Evolutionary conservation across 30 jellyfish, hydroid and myxozoan species (phyloP), one percentile per base, ranked within the genome.

Genomic region (Sanderia malayensis): DNA sequence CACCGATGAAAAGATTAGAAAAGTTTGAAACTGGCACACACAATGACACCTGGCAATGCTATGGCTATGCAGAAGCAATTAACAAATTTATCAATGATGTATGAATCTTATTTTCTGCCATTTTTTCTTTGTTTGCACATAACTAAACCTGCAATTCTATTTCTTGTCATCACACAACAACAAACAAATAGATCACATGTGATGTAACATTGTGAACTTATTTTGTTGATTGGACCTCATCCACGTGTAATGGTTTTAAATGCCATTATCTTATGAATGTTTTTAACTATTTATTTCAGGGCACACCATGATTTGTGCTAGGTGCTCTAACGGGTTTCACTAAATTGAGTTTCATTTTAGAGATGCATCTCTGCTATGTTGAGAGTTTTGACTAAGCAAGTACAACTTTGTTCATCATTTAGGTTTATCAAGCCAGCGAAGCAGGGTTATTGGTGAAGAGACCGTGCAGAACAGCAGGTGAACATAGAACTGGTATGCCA

Each of bases 31-130:
- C 96, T 23, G 97, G 97, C 11, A 82, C 96, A 0, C 97, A 89
- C 71, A 89, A 89, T 67, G 96, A 89, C 68, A 89, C 97, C 4
- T 89, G 97, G 97, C 97, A 89, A 61, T 89, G 97, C 52, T 74
- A 89, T 75, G 97, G 96, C 10, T 89, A 89, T 71, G 66, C 94
- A 1, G 97, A 89, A n/a, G 96, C 86, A 11, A 77, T 89, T 61
- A 89, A 89, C 74, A 76, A 94, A 41, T 89, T 89, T 71, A 64
- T 89, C 31, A 75, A 75, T 21, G 97, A 89, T 73, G 97, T 89
- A 31, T 60, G 87, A 19, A 0, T 24, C 8, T 20, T 18, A 30
- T 19, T 55, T 15, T 15, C 67, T 4, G 24, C 19, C 19, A 9
- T 6, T 4, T 15, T 23, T 55, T 55, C 29, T 55, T 6, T 55